Base-by-base conservation (phyloP, 2,888 invertebrate genomes). In the Drosophila kokeensis region DNA sequence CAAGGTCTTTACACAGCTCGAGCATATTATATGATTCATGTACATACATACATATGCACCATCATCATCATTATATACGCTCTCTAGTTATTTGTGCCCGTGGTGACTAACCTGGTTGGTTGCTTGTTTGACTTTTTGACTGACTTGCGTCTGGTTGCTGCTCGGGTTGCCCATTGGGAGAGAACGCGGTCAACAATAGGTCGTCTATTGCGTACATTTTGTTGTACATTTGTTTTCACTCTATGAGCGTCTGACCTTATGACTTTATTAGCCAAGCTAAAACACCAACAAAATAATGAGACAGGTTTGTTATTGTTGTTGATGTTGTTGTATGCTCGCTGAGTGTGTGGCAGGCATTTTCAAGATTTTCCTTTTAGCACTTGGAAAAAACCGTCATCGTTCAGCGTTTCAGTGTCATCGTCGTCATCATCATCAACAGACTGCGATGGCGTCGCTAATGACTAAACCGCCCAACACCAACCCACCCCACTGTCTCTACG, bases 171-270 rank as follows among this genome's bases (percentile, higher is more conserved):
- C 63, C 76, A 36, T 50, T 59, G 76, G 70, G 48, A 64, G 48
- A 29, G 52, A 68, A 76, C 45, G 64, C 60, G 71, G 65, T 75
- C 77, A 71, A 76, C 67, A 76, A 71, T 76, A 61, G 49, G 73
- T 68, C 58, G 73, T 50, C 40, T 67, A 71, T 59, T 70, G 62
- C 48, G 60, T 64, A 68, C 59, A 62, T 50, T 49, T 69, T 69
- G 57, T 60, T 63, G 45, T 64, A 54, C 59, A 63, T 57, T 66
- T 63, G 38, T 63, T 62, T 73, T 73, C 32, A 11, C 69, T 62
- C 60, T 53, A 49, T 70, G 58, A 40, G 34, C 71, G 71, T 68
- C 73, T 79, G 81, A 79, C 79, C 79, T 79, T 80, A 79, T 80
- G 81, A 79, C 79, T 76, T 79, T 79, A 80, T 79, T 81, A 66